phyloP scores from a whole-genome alignment of 2,888 invertebrate genomes.

The Cynaeus angustus region DNA sequence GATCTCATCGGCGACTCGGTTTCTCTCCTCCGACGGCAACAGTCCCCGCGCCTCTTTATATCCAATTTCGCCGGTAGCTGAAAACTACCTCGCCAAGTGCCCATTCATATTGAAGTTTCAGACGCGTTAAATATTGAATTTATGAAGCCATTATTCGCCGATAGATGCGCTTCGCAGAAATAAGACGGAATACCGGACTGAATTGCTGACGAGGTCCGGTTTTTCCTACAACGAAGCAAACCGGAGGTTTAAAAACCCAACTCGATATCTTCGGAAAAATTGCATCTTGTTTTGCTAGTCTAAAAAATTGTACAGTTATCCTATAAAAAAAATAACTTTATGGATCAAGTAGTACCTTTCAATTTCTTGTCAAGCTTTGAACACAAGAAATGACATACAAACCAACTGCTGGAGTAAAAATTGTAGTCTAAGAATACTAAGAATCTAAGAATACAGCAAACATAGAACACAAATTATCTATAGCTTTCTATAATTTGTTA shows the following conservation, averaged over 20 bases:
- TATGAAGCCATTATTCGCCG: conserved; percentile 65
- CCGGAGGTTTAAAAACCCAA: conserved; percentile 3
- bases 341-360: too few relatives aligned
- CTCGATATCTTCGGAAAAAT: not conserved
- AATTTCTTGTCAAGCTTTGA: too few relatives aligned
- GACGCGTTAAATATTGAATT: conserved; percentile 68
- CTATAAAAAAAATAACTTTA: too few relatives aligned
- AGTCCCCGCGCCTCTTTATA: conserved; percentile 55
- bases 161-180: conserved; percentile 47
- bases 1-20: conserved; percentile 59
- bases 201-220: conserved; percentile 46
- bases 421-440: too few relatives aligned
- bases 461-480: too few relatives aligned
- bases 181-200: conserved; percentile 38
- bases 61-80: conserved; percentile 62
- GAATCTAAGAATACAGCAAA: too few relatives aligned
- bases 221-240: not conserved
- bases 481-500: too few relatives aligned
- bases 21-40: conserved; percentile 27
- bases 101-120: conserved; percentile 64
- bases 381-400: too few relatives aligned
- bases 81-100: conserved; percentile 62
- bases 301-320: too few relatives aligned
- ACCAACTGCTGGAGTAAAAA: too few relatives aligned
- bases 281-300: too few relatives aligned